These are phyloP conservation scores for Invenusta paracnida DNA, from an alignment of 2,888 invertebrate species.

Conservation along the genomic window DNA sequence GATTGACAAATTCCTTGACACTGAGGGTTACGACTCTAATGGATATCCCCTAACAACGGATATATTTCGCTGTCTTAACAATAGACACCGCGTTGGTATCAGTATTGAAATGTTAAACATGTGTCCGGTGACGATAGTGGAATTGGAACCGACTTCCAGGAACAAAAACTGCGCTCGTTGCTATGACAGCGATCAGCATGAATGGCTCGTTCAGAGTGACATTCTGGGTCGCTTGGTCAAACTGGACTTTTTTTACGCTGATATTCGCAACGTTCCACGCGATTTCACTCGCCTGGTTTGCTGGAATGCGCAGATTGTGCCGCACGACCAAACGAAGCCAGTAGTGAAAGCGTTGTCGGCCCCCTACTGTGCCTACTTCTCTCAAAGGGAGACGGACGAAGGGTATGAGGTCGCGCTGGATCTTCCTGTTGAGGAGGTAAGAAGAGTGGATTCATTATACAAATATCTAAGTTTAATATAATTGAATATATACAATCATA, in stretches of 20 bases:
- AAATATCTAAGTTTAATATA: too few relatives aligned
- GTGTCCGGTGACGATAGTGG: slow-evolving; percentile 68
- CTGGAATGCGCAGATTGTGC: slow-evolving; percentile 42
- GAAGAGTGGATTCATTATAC: neutral
- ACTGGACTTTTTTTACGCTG: slow-evolving; percentile 66
- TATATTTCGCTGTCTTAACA: slow-evolving; percentile 34
- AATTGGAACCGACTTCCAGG: slow-evolving; percentile 52
- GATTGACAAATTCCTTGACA: slow-evolving; percentile 42
- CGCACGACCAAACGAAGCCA: slow-evolving; percentile 36
- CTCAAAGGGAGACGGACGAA: slow-evolving; percentile 42
- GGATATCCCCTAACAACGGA: slow-evolving; percentile 21
- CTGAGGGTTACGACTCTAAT: slow-evolving; percentile 40
- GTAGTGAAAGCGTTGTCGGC: slow-evolving; percentile 41
- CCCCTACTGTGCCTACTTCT: slow-evolving; percentile 42
- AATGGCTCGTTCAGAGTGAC: slow-evolving; percentile 74
- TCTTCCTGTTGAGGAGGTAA: slow-evolving; percentile 42
- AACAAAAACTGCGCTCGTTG: slow-evolving; percentile 63
- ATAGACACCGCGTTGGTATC: slow-evolving; percentile 64
- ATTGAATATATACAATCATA: too few relatives aligned
- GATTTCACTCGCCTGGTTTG: slow-evolving; percentile 42
- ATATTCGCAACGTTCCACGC: slow-evolving; percentile 36
- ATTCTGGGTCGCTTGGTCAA: slow-evolving; percentile 72
- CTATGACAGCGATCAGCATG: slow-evolving; percentile 76
- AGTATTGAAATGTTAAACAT: slow-evolving; percentile 73
- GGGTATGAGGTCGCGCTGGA: slow-evolving; percentile 42